phyloP scores from a whole-genome alignment of 2,888 invertebrate genomes.

The Apantesis nais region DNA sequence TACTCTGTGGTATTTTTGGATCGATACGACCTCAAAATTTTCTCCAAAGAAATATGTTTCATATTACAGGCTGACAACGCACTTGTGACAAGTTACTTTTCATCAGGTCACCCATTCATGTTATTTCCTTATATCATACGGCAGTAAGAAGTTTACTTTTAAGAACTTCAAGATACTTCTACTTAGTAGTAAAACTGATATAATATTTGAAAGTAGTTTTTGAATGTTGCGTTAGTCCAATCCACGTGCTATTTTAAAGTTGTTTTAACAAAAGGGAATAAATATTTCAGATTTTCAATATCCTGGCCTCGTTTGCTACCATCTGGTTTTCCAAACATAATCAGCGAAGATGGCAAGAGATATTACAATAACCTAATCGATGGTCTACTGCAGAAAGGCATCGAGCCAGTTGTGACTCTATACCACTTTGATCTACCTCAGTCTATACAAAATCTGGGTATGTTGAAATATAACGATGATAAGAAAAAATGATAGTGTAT shows the following conservation, averaged over 20 bases:
- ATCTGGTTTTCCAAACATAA: conserved; percentile 59
- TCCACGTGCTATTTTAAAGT: neutral
- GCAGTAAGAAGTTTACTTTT: too few relatives aligned
- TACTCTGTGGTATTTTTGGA: too few relatives aligned
- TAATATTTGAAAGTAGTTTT: too few relatives aligned
- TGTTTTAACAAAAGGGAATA: neutral
- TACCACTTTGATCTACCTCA: conserved; percentile 80
- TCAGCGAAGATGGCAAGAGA: conserved; percentile 78
- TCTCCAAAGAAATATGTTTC: too few relatives aligned
- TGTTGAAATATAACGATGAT: conserved; percentile 9
- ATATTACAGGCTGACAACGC: too few relatives aligned
- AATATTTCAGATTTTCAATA: conserved; percentile 76
- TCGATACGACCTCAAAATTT: too few relatives aligned
- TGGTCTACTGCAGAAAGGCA: conserved; percentile 76
- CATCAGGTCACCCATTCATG: too few relatives aligned
- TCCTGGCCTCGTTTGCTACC: conserved; percentile 86
- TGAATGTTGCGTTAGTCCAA: too few relatives aligned
- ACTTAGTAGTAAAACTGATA: too few relatives aligned
- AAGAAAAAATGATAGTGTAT: neutral
- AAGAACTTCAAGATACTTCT: too few relatives aligned
- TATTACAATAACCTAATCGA: conserved; percentile 85
- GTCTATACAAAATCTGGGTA: conserved; percentile 66
- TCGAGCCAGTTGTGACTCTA: conserved; percentile 82
- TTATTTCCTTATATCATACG: too few relatives aligned
- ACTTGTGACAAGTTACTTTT: too few relatives aligned